Conservation (phyloP, 2,113 vertebrate species). For the Pachyramphus minor region DNA sequence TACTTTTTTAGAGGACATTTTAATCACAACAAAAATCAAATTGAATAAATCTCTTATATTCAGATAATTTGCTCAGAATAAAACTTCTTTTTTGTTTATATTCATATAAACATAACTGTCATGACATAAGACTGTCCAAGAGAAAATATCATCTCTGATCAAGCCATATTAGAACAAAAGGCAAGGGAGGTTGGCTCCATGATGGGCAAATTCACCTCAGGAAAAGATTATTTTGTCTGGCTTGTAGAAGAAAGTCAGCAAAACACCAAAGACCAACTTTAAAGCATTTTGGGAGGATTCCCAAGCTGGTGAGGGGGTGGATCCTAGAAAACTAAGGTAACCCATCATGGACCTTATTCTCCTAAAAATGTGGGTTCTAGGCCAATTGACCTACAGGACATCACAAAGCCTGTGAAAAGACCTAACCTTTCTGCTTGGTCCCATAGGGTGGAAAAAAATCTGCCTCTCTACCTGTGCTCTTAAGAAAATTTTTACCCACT, state of each 20-base stretch:
- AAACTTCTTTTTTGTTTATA: not conserved
- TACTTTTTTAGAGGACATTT: not conserved
- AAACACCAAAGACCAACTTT: not conserved
- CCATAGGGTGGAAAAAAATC: not conserved
- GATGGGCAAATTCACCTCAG: not conserved
- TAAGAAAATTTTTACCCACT: not conserved
- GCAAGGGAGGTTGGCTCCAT: not conserved
- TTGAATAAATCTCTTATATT: not conserved
- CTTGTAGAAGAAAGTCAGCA: not conserved
- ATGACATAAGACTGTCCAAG: not conserved
- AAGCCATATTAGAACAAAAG: conserved; percentile 32
- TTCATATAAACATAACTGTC: not conserved
- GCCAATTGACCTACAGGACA: not conserved
- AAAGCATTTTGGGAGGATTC: not conserved
- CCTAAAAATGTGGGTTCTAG: not conserved
- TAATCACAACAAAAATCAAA: not conserved
- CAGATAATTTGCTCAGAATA: not conserved
- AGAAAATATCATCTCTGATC: not conserved
- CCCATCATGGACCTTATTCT: not conserved
- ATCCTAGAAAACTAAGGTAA: not conserved
- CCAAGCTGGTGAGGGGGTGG: not conserved
- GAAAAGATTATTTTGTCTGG: not conserved
- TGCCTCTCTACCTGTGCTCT: not conserved
- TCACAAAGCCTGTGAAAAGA: not conserved
- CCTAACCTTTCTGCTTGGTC: not conserved